Conservation (phyloP, 2,113 vertebrate genomes). For the Myrmecobius fasciatus region DNA sequence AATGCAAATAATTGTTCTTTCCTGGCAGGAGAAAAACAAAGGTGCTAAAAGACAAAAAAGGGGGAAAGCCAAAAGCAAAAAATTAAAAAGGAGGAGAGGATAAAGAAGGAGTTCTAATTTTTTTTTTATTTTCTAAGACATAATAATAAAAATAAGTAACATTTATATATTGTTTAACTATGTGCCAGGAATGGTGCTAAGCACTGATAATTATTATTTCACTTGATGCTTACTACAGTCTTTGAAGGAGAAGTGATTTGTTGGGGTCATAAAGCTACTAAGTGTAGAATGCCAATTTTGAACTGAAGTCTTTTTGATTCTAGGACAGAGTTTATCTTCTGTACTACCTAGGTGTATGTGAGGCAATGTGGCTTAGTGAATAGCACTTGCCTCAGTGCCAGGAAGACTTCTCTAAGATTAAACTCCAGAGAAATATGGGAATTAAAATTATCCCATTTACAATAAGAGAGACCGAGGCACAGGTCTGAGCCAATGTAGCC, state of each 20-base stretch:
- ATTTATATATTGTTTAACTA: not conserved
- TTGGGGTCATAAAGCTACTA: too few relatives aligned
- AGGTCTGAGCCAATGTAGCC: too few relatives aligned
- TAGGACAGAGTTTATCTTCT: not conserved
- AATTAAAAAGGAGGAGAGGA: slow-evolving; percentile 32
- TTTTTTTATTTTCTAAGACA: not conserved
- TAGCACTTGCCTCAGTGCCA: not conserved
- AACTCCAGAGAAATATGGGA: not conserved
- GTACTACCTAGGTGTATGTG: not conserved
- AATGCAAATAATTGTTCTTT: slow-evolving; percentile 58
- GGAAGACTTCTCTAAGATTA: not conserved
- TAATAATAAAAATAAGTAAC: not conserved
- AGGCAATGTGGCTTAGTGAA: not conserved
- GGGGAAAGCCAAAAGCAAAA: slow-evolving; percentile 35
- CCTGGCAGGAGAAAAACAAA: slow-evolving; percentile 46
- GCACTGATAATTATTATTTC: too few relatives aligned
- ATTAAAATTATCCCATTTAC: too few relatives aligned
- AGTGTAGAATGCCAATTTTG: too few relatives aligned
- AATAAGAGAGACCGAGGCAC: too few relatives aligned
- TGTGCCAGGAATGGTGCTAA: not conserved
- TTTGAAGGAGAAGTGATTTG: too few relatives aligned
- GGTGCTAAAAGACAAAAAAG: not conserved
- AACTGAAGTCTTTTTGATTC: too few relatives aligned
- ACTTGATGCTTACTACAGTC: too few relatives aligned
- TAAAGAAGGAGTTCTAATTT: not conserved